phyloP scores from a whole-genome alignment of 2,888 invertebrate species.

The Acleris sparsana region DNA sequence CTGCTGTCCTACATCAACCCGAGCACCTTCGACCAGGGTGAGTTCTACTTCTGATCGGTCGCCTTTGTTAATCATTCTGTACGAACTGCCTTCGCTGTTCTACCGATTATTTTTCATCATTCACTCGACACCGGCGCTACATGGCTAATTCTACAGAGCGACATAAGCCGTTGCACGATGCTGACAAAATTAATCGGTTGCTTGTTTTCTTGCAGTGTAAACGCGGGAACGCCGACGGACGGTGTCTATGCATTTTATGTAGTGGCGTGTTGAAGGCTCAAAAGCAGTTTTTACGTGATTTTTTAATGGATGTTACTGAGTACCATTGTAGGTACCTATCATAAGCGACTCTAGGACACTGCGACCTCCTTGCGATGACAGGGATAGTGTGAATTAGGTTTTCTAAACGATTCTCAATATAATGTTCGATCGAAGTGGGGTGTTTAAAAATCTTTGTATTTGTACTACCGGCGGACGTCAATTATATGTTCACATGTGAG shows the following conservation, averaged over 20 bases:
- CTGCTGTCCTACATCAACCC: constrained; percentile 95
- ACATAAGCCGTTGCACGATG: no score
- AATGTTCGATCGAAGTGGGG: constrained; percentile 42
- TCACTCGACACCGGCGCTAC: no score
- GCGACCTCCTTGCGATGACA: constrained; percentile 60
- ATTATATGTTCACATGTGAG: constrained; percentile 71
- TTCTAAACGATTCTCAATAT: constrained; percentile 59
- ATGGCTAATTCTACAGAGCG: no score
- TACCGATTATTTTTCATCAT: no score
- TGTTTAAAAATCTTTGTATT: constrained; percentile 32
- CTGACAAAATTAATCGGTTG: neutral
- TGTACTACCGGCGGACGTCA: constrained; percentile 53
- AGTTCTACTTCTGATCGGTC: constrained; percentile 55
- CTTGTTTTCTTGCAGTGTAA: constrained; percentile 33
- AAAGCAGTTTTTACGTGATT: constrained; percentile 78
- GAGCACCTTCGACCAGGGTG: constrained; percentile 93
- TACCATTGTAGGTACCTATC: constrained; percentile 35
- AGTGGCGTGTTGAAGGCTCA: constrained; percentile 69
- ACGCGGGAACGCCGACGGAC: constrained; percentile 42
- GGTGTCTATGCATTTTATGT: constrained; percentile 66
- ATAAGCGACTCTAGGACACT: constrained; percentile 50
- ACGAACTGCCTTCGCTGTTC: neutral
- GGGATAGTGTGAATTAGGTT: constrained; percentile 41
- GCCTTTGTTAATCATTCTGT: constrained; percentile 10
- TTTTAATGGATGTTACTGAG: constrained; percentile 68